Base-by-base conservation (phyloP, 2,797 vertebrate species). In the Adrianichthys oophorus region DNA sequence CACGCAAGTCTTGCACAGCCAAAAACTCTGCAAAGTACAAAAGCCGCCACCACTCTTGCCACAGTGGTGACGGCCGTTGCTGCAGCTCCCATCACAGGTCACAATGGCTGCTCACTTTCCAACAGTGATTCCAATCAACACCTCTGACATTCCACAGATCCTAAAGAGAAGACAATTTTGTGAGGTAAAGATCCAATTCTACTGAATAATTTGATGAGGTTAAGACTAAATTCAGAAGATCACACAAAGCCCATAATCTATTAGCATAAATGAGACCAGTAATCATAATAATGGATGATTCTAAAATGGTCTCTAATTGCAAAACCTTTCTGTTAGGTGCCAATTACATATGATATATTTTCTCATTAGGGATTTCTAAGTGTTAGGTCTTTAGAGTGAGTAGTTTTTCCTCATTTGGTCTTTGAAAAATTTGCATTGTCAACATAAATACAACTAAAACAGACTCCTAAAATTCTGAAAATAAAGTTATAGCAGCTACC, bases 111-210 rank as follows among this genome's bases (percentile, higher is more conserved):
- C 80, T 81, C 65, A 74, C 70, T 89, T 90, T 91, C 87, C 87
- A 77, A 86, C 76, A 85, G 63, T 73, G 81, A 76, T 73, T 86
- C 84, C 87, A 91, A 90, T 91, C 90, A 92, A 91, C 90, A 90
- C 85, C 86, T 70, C 76, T 56, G 86, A 89, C 84, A 85, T 85
- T 87, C 83, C 83, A 76, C 78, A 84, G 78, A 85, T 78, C 73
- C 57, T 70, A 51, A 75, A 37, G 54, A 85, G 74, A 78, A 85
- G 74, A 66, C 26, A 53, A 29, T 59, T 74, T 76, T 65, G 54
- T 37, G 60, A 42, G n/a, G 41, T 59, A 61, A 67, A 48, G 16
- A 5, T 81, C 65, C 68, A 82, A 80, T 49, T 68, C 65, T 23
- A 71, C 68, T 66, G 53, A 85, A 75, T 68, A 65, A 83, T 84